Conservation (phyloP, 2,888 invertebrate species). For the Apotomis turbidana region DNA sequence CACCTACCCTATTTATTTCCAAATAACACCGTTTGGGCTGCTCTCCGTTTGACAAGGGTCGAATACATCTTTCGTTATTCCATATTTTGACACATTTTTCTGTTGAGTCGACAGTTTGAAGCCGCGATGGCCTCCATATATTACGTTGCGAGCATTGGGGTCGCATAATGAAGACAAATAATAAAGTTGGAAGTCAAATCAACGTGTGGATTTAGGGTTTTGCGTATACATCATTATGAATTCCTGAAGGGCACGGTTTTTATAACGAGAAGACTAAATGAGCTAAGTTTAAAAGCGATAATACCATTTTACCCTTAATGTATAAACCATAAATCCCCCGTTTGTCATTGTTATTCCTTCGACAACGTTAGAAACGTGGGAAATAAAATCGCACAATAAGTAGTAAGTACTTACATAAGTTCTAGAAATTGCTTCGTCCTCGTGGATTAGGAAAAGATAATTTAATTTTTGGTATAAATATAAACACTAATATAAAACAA, state of each 20-base stretch:
- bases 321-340: too few species aligned
- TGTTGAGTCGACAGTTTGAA: constrained; percentile 57
- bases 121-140: constrained; percentile 62
- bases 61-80: constrained; percentile 64
- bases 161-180: constrained; percentile 57
- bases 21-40: constrained; percentile 53
- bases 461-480: too few species aligned
- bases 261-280: neutral
- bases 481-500: too few species aligned
- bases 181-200: constrained; percentile 45
- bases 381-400: too few species aligned
- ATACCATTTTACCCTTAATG: too few species aligned
- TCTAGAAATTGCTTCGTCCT: too few species aligned
- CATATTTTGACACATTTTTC: constrained; percentile 66
- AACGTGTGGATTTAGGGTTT: constrained; percentile 35
- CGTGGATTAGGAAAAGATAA: too few species aligned
- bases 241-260: neutral
- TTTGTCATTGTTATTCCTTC: too few species aligned
- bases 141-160: constrained; percentile 53
- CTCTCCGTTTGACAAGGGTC: constrained; percentile 64
- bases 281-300: neutral
- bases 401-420: too few species aligned
- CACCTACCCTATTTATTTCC: constrained; percentile 46
- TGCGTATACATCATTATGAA: neutral
- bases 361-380: too few species aligned